Conservation (phyloP, 2,113 vertebrate species). For the Pan troglodytes region DNA sequence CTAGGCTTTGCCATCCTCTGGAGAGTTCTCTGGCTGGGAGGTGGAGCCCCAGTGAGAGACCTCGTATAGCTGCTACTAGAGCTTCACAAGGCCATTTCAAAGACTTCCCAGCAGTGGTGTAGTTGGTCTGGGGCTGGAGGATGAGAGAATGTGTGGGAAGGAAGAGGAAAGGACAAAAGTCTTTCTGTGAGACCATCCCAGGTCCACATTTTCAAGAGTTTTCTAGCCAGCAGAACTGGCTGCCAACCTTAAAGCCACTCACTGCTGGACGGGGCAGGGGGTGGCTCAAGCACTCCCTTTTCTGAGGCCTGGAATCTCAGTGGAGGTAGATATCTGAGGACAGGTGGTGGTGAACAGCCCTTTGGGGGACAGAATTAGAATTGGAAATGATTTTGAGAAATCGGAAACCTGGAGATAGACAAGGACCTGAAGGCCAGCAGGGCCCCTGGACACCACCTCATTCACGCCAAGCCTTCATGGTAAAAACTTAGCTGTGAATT, state of each 20-base stretch:
- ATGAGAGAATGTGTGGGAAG: background rate
- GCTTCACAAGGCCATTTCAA: background rate
- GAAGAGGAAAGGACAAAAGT: background rate
- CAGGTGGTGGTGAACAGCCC: background rate
- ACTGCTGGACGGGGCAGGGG: fast-evolving
- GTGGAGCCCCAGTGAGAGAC: background rate
- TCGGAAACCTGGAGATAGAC: background rate
- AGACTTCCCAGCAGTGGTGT: background rate
- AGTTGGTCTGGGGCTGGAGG: background rate
- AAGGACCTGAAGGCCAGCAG: background rate
- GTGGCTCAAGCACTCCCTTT: background rate
- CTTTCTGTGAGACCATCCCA: background rate
- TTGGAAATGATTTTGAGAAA: background rate
- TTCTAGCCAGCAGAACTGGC: background rate
- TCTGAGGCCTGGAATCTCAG: background rate
- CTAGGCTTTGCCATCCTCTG: background rate
- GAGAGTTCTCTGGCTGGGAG: background rate
- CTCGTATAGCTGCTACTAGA: background rate
- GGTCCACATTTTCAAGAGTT: background rate
- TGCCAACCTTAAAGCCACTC: background rate
- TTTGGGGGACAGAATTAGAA: background rate
- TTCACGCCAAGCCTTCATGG: fast-evolving
- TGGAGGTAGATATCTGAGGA: fast-evolving
- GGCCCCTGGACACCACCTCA: background rate
- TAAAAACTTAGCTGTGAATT: background rate